These are phyloP conservation scores for Acanthurus tractus DNA, from an alignment of 2,797 vertebrate species.

Conservation along the genomic window DNA sequence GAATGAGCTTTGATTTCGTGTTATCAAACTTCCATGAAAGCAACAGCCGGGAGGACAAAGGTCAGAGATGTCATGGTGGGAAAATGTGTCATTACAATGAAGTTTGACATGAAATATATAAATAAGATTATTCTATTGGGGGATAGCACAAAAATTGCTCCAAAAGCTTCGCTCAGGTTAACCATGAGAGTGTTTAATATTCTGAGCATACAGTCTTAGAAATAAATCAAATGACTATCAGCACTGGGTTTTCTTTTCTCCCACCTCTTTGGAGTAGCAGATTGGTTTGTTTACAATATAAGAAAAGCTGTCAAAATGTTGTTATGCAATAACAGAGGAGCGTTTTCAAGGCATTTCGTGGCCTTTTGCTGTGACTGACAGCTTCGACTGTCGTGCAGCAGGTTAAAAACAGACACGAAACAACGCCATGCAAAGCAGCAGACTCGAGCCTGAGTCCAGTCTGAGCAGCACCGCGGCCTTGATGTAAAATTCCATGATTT, in stretches of 20 bases:
- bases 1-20: conserved; percentile 49
- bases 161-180: too few species aligned
- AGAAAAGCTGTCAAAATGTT: background rate
- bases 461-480: conserved; percentile 2
- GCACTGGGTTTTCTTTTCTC: background rate
- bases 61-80: conserved; percentile 19
- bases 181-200: background rate
- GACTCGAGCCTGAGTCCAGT: background rate
- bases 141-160: too few species aligned
- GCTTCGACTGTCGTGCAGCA: background rate
- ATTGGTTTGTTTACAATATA: conserved; percentile 2
- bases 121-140: background rate
- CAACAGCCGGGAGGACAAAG: conserved; percentile 26
- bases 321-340: background rate
- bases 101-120: conserved; percentile 5
- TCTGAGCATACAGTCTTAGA: background rate
- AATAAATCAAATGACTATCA: background rate
- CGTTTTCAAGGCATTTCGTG: background rate
- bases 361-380: background rate
- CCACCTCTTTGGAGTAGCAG: background rate
- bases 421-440: background rate
- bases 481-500: conserved; percentile 46
- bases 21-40: conserved; percentile 41
- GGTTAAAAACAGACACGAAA: background rate
- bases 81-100: background rate